These are phyloP conservation scores for Geococcyx californianus DNA, from an alignment of 2,113 vertebrate species.

Conservation along the genomic window DNA sequence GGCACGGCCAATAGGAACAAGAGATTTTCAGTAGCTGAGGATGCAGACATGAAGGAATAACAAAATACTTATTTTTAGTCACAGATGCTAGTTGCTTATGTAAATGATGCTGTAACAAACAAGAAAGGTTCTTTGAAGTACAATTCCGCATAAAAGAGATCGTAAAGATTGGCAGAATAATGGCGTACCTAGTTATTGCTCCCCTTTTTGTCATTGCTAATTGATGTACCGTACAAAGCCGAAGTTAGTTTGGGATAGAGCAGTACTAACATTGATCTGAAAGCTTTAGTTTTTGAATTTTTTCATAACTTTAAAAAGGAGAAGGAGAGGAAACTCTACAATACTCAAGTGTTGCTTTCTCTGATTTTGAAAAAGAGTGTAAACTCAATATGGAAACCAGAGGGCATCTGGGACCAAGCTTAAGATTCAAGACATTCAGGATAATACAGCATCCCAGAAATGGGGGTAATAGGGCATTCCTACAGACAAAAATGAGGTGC, in stretches of 20 bases:
- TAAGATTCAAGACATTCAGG: background rate
- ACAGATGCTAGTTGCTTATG: background rate
- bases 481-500: background rate
- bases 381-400: background rate
- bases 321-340: background rate
- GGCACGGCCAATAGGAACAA: background rate
- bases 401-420: background rate
- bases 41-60: background rate
- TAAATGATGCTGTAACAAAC: conserved; percentile 25
- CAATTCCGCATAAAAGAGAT: conserved; percentile 5
- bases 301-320: background rate
- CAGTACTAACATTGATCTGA: background rate
- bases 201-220: conserved; percentile 19
- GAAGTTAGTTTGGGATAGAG: background rate
- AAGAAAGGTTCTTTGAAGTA: conserved; percentile 7
- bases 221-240: background rate
- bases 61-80: conserved; percentile 30
- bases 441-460: background rate
- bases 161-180: conserved; percentile 12
- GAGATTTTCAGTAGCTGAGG: background rate
- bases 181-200: background rate
- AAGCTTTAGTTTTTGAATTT: background rate
- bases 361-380: background rate
- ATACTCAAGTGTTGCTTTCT: background rate
- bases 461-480: background rate